Percentiles rank a stretch among this genome's conserved stretches.
These are phyloP conservation scores for Amblyteles armatorius DNA, from an alignment of 2,888 invertebrate species.

Conservation along the genomic window DNA sequence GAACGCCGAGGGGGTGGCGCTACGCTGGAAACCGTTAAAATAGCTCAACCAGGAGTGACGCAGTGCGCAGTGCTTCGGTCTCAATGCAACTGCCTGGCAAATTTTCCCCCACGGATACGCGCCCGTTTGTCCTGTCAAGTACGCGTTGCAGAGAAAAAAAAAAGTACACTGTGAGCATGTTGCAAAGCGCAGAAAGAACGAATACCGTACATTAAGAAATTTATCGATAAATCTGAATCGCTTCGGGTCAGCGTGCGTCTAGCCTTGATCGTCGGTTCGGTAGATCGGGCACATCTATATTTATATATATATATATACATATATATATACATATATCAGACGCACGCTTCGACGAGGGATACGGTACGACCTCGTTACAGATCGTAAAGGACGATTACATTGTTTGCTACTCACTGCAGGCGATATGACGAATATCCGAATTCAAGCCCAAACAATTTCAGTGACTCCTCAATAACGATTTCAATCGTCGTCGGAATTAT, in stretches of 20 bases:
- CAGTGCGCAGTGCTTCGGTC: constrained; percentile 55
- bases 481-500: background rate
- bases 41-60: constrained; percentile 46
- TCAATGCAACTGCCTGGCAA: constrained; percentile 5
- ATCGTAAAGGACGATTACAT: constrained; percentile 63
- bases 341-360: constrained; percentile 38
- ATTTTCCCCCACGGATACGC: background rate
- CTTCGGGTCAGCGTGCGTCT: constrained; percentile 58
- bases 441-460: background rate
- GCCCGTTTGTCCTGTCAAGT: constrained; percentile 12
- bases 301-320: constrained; percentile 12
- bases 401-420: background rate
- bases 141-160: background rate
- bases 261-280: constrained; percentile 36
- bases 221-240: constrained; percentile 48
- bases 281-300: constrained; percentile 34
- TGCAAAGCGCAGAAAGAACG: background rate
- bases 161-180: background rate
- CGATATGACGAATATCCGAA: background rate
- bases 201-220: background rate
- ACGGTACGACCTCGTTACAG: constrained; percentile 61
- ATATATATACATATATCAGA: constrained; percentile 35
- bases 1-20: constrained; percentile 20
- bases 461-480: background rate
- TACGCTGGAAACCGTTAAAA: constrained; percentile 23